Conservation (phyloP, 1,140 invertebrate species). For the Metaphire vulgaris region DNA sequence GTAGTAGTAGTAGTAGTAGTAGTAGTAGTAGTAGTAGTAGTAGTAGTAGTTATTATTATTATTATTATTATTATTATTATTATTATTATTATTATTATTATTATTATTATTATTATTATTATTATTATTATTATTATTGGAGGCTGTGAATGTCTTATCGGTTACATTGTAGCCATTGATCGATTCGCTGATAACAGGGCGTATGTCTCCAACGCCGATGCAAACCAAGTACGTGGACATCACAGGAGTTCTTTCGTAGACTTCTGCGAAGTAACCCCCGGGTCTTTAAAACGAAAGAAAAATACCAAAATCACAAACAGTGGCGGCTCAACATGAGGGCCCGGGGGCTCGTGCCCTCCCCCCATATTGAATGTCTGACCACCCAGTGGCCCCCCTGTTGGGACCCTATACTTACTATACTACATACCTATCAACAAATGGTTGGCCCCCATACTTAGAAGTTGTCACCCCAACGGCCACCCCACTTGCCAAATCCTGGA, state of each 20-base stretch:
- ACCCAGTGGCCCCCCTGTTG: too few relatives aligned
- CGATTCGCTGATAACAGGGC: not conserved
- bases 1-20: constrained; percentile 19
- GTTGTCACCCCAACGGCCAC: too few relatives aligned
- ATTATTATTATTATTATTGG: too few relatives aligned
- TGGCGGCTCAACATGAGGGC: too few relatives aligned
- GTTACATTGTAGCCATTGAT: not conserved
- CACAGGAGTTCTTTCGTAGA: constrained; percentile 5
- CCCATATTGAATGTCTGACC: too few relatives aligned
- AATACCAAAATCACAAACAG: too few relatives aligned
- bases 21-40: not conserved
- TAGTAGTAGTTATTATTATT: not conserved
- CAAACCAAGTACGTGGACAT: constrained; percentile 25
- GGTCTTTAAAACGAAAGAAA: constrained; percentile 2
- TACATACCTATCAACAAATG: too few relatives aligned
- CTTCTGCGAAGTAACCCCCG: constrained; percentile 13
- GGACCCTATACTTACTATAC: too few relatives aligned
- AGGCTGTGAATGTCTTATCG: too few relatives aligned
- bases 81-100: not conserved
- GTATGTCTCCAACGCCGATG: constrained; percentile 13
- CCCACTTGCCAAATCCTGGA: too few relatives aligned
- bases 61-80: not conserved
- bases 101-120: not conserved
- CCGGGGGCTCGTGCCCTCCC: too few relatives aligned
- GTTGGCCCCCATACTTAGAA: too few relatives aligned